Evolutionary conservation across 2,888 invertebrate genomes (phyloP).

Genomic region (Chesias legatella): DNA sequence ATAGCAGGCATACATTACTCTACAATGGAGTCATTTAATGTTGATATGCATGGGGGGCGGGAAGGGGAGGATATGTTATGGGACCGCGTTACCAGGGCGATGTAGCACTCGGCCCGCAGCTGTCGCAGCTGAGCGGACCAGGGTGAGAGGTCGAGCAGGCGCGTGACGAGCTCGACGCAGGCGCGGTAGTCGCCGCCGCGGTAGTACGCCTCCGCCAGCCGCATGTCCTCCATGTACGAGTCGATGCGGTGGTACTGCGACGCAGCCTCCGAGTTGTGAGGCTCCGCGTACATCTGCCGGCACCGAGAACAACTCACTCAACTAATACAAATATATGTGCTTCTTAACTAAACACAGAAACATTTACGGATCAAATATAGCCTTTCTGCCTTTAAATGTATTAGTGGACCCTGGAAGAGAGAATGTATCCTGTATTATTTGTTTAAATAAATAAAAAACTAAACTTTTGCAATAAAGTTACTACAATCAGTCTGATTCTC

Average conservation of each 20-base stretch:
- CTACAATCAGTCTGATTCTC: no score
- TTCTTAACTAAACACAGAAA: no score
- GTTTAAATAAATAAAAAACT: no score
- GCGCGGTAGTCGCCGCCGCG: slow-evolving; percentile 75
- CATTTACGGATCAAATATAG: no score
- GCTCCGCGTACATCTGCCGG: slow-evolving; percentile 79
- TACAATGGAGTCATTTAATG: no score
- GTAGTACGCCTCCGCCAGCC: slow-evolving; percentile 76
- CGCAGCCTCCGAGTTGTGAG: slow-evolving; percentile 88
- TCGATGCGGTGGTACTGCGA: slow-evolving; percentile 85
- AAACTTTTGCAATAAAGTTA: no score
- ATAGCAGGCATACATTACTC: no score
- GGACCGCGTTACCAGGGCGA: slow-evolving; percentile 70
- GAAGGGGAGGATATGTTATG: not conserved
- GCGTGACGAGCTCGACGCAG: slow-evolving; percentile 75
- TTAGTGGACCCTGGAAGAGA: no score
- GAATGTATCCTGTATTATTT: no score
- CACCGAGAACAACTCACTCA: no score
- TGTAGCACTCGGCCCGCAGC: slow-evolving; percentile 91
- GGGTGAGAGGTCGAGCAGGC: slow-evolving; percentile 91
- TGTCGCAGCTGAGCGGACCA: slow-evolving; percentile 93
- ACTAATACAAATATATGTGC: not conserved
- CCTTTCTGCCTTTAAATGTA: no score
- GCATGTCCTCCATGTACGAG: slow-evolving; percentile 82
- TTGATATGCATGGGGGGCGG: no score